Evolutionary conservation across 2,888 invertebrate genomes (phyloP).

Genomic region (Drosophila neoperkinsi): DNA sequence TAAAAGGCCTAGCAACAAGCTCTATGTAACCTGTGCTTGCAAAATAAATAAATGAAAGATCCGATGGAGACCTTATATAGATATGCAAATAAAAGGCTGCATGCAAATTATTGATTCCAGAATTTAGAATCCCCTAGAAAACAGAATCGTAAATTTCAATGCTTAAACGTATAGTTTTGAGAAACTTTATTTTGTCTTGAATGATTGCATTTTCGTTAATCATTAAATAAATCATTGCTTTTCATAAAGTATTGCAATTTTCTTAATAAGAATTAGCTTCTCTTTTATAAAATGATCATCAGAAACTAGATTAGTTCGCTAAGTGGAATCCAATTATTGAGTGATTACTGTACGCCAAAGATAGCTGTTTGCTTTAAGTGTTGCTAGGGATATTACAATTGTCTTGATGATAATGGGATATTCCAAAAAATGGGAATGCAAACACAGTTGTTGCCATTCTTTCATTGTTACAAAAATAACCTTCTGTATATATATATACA

Average conservation of each 20-base stretch:
- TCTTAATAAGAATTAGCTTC: neutral
- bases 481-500: neutral
- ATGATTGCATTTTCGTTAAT: neutral
- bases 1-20: neutral
- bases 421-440: neutral
- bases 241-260: neutral
- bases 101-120: neutral
- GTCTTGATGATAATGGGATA: neutral
- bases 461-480: conserved; percentile 5
- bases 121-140: neutral
- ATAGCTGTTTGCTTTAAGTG: neutral
- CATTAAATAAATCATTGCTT: neutral
- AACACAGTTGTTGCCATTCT: conserved; percentile 23
- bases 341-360: neutral
- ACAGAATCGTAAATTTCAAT: neutral
- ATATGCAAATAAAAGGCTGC: neutral
- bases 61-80: neutral
- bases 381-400: conserved; percentile 13
- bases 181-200: neutral
- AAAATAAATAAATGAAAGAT: neutral
- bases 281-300: neutral
- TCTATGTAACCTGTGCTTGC: neutral
- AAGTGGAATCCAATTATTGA: neutral
- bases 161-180: neutral
- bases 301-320: neutral